Evolutionary conservation across 2,113 vertebrate species (phyloP).

Genomic region (Salminus brasiliensis): DNA sequence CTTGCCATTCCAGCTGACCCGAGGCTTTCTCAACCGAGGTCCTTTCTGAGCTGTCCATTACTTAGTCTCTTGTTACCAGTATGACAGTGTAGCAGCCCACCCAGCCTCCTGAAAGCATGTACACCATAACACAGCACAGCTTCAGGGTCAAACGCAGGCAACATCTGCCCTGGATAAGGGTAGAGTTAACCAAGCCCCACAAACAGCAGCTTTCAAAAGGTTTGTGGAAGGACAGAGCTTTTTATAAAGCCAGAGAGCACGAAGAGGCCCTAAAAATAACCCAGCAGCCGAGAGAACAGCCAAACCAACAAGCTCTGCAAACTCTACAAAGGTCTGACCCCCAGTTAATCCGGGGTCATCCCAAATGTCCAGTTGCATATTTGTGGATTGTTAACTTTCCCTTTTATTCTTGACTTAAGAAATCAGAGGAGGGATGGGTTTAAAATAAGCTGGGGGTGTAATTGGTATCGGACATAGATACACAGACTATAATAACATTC

Average conservation of each 20-base stretch:
- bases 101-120: conserved; percentile 42
- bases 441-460: background rate
- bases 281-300: conserved; percentile 40
- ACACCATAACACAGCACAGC: conserved; percentile 48
- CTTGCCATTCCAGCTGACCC: conserved; percentile 47
- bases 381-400: too few species aligned
- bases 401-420: background rate
- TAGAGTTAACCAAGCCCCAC: conserved; percentile 40
- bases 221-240: conserved; percentile 50
- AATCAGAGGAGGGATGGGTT: background rate
- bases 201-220: conserved; percentile 53
- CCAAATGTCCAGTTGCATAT: conserved; percentile 28
- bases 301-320: conserved; percentile 59
- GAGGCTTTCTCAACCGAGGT: background rate
- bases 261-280: conserved; percentile 56
- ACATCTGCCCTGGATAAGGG: conserved; percentile 65
- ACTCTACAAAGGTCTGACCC: conserved; percentile 30
- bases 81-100: conserved; percentile 38
- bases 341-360: conserved; percentile 24
- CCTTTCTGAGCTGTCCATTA: conserved; percentile 16
- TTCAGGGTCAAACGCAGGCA: conserved; percentile 55
- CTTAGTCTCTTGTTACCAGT: conserved; percentile 10
- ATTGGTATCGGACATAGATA: too few species aligned
- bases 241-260: conserved; percentile 50
- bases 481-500: too few species aligned